phyloP scores from a whole-genome alignment of 2,113 vertebrate genomes.

The Willisornis vidua region DNA sequence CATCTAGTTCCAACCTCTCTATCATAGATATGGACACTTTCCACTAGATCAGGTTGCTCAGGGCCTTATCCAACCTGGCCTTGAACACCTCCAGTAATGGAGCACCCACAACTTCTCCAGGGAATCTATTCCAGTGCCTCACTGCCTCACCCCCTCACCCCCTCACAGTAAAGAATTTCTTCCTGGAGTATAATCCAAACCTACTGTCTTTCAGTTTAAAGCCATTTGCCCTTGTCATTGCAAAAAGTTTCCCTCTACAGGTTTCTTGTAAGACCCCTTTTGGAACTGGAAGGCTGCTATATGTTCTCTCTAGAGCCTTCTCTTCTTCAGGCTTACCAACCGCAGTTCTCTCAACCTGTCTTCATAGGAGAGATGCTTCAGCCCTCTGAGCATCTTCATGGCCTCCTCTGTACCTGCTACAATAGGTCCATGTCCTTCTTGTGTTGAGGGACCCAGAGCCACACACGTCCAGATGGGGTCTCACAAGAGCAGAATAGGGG shows the following conservation, averaged over 20 bases:
- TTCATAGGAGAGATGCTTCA: background rate
- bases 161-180: background rate
- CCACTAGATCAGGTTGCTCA: background rate
- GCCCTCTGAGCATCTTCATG: background rate
- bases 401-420: background rate
- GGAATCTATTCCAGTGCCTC: background rate
- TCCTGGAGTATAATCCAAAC: background rate
- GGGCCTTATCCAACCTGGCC: background rate
- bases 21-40: background rate
- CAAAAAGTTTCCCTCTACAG: background rate
- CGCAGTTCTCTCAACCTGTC: background rate
- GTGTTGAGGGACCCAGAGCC: background rate
- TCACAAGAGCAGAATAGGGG: background rate
- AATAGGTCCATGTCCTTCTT: background rate
- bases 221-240: too few species aligned
- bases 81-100: background rate
- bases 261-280: background rate
- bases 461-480: background rate
- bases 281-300: background rate
- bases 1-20: fast-evolving
- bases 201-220: background rate
- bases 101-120: background rate
- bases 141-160: background rate
- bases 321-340: background rate
- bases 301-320: background rate